Conservation (phyloP, 2,797 vertebrate species). For the Crypturellus tataupa region DNA sequence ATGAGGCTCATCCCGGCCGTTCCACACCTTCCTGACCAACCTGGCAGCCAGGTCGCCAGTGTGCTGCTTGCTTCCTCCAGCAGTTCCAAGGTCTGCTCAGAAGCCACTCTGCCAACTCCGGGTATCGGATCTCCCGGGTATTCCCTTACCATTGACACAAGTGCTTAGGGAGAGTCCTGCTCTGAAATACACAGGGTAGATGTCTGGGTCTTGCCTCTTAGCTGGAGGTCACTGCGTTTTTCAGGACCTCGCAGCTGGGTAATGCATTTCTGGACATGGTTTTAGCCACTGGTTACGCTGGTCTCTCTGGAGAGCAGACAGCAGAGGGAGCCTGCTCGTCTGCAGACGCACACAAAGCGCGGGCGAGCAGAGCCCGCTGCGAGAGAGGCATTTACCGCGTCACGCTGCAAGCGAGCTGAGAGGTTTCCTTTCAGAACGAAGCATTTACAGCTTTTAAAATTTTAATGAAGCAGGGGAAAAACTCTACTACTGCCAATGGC, state of each 20-base stretch:
- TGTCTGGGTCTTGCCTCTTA: rapidly evolving
- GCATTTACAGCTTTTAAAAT: constrained; percentile 58
- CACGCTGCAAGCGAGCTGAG: neutral
- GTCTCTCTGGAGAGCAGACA: neutral
- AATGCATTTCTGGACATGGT: rapidly evolving
- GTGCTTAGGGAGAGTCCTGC: neutral
- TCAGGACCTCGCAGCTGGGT: neutral
- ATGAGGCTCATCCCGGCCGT: neutral
- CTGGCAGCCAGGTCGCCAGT: neutral
- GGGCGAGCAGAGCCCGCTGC: neutral
- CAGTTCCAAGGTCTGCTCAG: neutral
- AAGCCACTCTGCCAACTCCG: neutral
- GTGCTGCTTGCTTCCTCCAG: neutral
- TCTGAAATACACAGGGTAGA: neutral
- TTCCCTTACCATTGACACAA: neutral
- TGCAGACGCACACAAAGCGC: neutral
- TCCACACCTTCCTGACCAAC: neutral
- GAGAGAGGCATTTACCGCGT: neutral
- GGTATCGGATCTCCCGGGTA: neutral
- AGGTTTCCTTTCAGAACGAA: constrained; percentile 43
- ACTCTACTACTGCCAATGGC: constrained; percentile 6
- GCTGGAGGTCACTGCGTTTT: neutral
- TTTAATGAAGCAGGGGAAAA: constrained; percentile 56
- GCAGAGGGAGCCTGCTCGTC: constrained; percentile 57
- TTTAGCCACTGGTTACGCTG: neutral